These are phyloP conservation scores for Rhynchomys soricoides DNA, from an alignment of 2,113 vertebrate genomes.

Conservation along the genomic window DNA sequence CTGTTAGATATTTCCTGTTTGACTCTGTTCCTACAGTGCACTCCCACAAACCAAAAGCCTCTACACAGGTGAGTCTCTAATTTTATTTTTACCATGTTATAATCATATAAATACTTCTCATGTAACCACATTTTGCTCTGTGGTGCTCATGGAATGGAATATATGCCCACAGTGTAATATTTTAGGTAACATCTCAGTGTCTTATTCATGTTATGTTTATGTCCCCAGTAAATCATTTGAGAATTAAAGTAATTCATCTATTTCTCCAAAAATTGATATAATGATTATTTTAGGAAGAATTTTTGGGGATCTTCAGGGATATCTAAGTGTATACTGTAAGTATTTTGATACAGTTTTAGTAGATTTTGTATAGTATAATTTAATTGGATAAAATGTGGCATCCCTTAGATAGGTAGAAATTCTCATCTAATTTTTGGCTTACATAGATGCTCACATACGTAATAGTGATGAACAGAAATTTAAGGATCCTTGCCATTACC, in stretches of 20 bases:
- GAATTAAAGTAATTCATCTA: neutral
- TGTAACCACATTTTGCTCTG: neutral
- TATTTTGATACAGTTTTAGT: neutral
- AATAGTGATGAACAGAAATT: conserved; percentile 1
- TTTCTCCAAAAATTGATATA: neutral
- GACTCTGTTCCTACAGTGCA: neutral
- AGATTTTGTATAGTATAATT: neutral
- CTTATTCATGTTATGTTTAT: neutral
- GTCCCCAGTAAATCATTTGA: neutral
- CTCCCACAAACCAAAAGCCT: neutral
- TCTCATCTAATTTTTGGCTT: conserved; percentile 11
- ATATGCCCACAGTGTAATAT: neutral
- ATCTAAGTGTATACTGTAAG: neutral
- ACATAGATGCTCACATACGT: conserved; percentile 6
- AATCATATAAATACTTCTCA: neutral
- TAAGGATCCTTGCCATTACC: neutral
- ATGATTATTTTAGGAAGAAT: neutral
- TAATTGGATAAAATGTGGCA: conserved; percentile 14
- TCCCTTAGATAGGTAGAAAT: neutral
- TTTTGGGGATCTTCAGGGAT: neutral
- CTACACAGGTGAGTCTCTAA: neutral
- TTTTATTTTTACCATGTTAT: neutral
- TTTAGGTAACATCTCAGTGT: neutral
- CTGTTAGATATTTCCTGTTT: neutral
- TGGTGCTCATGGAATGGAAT: neutral